Conservation (phyloP, 1,140 invertebrate species). For the Drosophila oshimai region DNA sequence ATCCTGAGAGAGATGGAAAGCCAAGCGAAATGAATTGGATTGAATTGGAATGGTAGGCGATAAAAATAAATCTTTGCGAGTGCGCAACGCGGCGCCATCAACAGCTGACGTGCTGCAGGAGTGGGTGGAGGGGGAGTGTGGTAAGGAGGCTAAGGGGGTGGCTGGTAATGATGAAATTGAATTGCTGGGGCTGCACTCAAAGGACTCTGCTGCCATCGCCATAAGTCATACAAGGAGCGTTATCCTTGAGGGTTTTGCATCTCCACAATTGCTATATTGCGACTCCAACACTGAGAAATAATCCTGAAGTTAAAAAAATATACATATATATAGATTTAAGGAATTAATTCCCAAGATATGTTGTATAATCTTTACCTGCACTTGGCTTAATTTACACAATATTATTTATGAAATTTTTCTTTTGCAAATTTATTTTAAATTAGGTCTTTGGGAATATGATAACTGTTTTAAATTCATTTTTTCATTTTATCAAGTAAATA, state of each 20-base stretch:
- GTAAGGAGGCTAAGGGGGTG: neutral
- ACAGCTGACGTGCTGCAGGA: constrained; percentile 60
- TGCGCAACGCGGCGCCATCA: constrained; percentile 70
- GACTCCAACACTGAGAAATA: neutral
- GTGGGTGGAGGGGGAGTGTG: neutral
- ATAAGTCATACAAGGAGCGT: constrained; percentile 77
- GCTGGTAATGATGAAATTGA: constrained; percentile 71
- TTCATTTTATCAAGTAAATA: no score
- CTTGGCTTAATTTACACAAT: no score
- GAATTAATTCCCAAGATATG: no score
- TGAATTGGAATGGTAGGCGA: constrained; percentile 79
- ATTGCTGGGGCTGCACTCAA: constrained; percentile 41
- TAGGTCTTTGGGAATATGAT: no score
- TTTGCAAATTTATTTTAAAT: no score
- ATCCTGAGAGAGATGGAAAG: constrained; percentile 26
- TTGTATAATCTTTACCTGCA: no score
- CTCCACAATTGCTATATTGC: constrained; percentile 11
- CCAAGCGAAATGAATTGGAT: constrained; percentile 72
- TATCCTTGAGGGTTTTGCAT: constrained; percentile 58
- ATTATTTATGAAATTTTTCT: no score
- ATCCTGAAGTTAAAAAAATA: no score
- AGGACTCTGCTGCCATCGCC: constrained; percentile 2
- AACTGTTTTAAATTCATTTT: no score
- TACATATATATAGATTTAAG: no score
- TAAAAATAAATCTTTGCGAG: constrained; percentile 79